Base-by-base conservation (phyloP, 2,888 invertebrate genomes). In the Pycnomerus fuliginosus region DNA sequence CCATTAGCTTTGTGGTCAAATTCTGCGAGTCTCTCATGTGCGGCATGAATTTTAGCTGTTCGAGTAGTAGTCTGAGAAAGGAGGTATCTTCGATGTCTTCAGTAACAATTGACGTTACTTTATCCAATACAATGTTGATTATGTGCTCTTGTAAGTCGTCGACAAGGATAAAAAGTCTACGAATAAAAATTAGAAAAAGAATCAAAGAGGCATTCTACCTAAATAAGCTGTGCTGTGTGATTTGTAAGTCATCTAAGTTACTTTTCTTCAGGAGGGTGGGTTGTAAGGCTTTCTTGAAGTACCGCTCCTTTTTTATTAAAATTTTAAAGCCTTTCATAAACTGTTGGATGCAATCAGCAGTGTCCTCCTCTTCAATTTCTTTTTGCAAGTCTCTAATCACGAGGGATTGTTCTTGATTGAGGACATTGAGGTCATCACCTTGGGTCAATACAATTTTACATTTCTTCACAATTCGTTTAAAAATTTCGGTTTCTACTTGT, bases 31-130 rank as follows among this genome's bases (percentile, higher is more conserved):
- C 75, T n/a, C 73, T 71, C 53, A 79, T 76, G 55, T 69, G 73
- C 52, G 79, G 82, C 28, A 89, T 72, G 50, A 82, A 82, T 13
- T 83, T 79, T 44, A 89, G 74, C 48, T 85, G 82, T 52, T 81
- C 81, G 14, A 90, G 60, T 53, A 87, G 74, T 61, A 82, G 71
- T 34, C 79, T 76, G 23, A 86, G 74, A 62, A 76, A 69, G 0
- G 73, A 71, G 1, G 75, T 57, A 23, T 73, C 69, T 12, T 72
- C 69, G 16, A 56, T 72, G 41, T 73, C 75, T 44, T 78, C 76
- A 16, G 75, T 71, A 1, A 80, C 76, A 43, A 77, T 69, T 53
- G 78, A 76, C 25, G 79, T 79, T 15, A 83, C 77, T 69, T 79
- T 80, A 46, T 80, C 78, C 48, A 85, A 71, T 12, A 86, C 66